These are phyloP conservation scores for Glandiceps talaboti DNA, from an alignment of 53 echinoderm and acorn worm species.

Conservation along the genomic window DNA sequence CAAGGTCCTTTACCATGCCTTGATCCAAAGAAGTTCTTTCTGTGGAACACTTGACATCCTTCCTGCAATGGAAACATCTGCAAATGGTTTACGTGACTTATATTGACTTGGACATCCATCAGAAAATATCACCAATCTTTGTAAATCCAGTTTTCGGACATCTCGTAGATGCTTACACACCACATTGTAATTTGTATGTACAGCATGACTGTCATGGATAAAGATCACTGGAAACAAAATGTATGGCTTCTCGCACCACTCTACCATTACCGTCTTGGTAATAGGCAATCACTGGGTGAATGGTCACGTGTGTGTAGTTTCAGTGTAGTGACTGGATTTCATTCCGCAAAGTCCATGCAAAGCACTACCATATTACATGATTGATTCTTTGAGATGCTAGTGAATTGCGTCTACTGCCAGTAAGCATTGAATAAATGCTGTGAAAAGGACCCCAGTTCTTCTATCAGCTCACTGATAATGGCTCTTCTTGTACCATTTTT, in stretches of 20 bases:
- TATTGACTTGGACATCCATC: constrained; percentile 52
- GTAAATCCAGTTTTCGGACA: neutral
- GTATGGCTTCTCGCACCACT: neutral
- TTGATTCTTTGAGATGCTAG: neutral
- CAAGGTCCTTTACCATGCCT: constrained; percentile 60
- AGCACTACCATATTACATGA: neutral
- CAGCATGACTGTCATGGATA: neutral
- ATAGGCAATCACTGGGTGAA: neutral
- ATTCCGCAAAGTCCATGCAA: neutral
- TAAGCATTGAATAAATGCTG: neutral
- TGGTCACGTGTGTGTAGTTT: neutral
- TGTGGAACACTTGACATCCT: constrained; percentile 16
- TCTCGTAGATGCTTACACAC: neutral
- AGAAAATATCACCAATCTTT: neutral
- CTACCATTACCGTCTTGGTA: neutral
- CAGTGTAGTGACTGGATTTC: neutral
- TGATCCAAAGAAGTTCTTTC: constrained; percentile 29
- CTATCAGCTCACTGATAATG: neutral
- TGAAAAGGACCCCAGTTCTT: neutral
- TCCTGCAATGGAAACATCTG: constrained; percentile 31
- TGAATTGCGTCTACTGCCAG: neutral
- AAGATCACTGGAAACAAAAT: too few species aligned
- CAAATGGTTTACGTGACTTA: constrained; percentile 38
- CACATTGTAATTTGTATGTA: neutral
- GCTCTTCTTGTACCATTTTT: neutral